Percentiles rank a stretch among this genome's conserved stretches.
Conservation (phyloP, 2,113 vertebrate genomes). For the Tenrec ecaudatus region DNA sequence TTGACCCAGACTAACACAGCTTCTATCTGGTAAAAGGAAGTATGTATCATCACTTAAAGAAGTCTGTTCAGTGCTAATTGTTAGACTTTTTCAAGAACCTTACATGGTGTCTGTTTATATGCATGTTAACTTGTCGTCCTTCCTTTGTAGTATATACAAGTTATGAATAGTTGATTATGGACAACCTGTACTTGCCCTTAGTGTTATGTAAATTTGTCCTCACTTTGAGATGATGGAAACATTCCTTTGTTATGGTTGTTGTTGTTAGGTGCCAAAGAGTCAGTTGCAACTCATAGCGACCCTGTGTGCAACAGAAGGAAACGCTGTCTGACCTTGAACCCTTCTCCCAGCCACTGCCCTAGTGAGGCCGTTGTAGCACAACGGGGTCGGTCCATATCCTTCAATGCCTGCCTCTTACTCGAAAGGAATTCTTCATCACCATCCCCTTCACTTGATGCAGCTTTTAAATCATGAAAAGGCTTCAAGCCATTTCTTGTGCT, state of each 20-base stretch:
- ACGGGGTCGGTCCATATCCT: too few relatives aligned
- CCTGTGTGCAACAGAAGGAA: too few relatives aligned
- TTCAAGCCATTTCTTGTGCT: neutral
- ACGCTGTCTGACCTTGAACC: too few relatives aligned
- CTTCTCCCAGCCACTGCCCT: too few relatives aligned
- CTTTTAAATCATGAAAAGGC: neutral
- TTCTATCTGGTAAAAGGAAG: constrained; percentile 9
- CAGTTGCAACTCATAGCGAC: too few relatives aligned
- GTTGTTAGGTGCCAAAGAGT: too few relatives aligned
- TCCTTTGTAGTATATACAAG: neutral
- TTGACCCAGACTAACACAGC: neutral
- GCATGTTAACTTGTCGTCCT: neutral
- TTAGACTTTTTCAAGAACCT: constrained; percentile 23
- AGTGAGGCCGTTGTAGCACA: too few relatives aligned
- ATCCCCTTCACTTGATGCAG: neutral
- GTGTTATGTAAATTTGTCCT: neutral
- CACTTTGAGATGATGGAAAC: neutral
- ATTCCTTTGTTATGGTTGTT: neutral
- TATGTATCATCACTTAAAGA: neutral
- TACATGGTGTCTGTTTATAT: neutral
- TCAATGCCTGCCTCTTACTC: too few relatives aligned
- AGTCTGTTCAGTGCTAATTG: neutral
- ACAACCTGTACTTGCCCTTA: neutral
- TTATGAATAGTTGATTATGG: neutral
- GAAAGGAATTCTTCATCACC: too few relatives aligned